A percentile compares a stretch with the other conserved stretches of the same genome.
Conservation (phyloP, 1,140 invertebrate genomes). For the Macrobrachium nipponense region DNA sequence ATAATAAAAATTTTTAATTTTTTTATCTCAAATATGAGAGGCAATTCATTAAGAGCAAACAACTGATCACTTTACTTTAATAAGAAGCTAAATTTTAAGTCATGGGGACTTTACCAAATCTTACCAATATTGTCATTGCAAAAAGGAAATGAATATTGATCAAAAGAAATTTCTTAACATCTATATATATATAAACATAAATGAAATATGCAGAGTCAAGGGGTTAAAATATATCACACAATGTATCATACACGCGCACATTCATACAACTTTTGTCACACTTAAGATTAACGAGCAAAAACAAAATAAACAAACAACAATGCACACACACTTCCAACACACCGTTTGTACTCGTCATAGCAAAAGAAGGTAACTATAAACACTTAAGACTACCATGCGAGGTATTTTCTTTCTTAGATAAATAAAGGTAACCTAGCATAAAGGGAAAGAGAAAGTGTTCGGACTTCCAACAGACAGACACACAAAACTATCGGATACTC, state of each 20-base stretch:
- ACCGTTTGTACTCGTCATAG: not conserved
- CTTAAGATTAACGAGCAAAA: no score
- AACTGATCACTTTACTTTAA: no score
- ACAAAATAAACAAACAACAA: not conserved
- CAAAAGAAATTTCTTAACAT: no score
- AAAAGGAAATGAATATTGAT: no score
- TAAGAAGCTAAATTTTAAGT: not conserved
- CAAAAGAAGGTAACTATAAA: not conserved
- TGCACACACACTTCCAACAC: not conserved
- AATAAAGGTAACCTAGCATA: not conserved
- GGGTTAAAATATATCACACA: not conserved
- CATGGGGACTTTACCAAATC: not conserved
- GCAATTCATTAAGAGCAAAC: no score
- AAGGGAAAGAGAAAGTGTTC: no score
- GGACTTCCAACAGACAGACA: not conserved
- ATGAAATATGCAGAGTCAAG: slow-evolving; percentile 4
- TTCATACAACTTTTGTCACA: not conserved
- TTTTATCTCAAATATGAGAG: no score
- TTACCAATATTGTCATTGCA: not conserved
- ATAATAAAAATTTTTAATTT: no score
- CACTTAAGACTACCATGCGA: not conserved
- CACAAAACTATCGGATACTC: not conserved
- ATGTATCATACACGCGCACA: not conserved
- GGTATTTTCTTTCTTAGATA: no score
- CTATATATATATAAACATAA: not conserved